Conservation (phyloP, 37 sponge, comb jelly and placozoan genomes). For the Oscarella lobularis region DNA sequence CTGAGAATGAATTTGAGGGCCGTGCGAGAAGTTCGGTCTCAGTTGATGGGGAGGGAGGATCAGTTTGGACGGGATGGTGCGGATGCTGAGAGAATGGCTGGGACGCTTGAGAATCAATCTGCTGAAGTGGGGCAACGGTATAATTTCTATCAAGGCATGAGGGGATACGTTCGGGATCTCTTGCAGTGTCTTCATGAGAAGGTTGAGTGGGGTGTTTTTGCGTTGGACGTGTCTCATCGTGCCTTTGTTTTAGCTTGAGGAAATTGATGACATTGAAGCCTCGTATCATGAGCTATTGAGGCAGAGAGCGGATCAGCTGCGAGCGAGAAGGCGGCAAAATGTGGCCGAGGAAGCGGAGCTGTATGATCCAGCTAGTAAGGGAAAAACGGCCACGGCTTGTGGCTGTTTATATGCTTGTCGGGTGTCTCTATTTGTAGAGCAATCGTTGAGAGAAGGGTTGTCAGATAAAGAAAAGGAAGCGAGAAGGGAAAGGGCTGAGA, state of each 20-base stretch:
- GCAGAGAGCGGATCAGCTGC: conserved; percentile 17
- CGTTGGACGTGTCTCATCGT: not conserved
- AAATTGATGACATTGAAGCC: not conserved
- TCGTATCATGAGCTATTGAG: conserved; percentile 5
- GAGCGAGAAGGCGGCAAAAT: conserved; percentile 50
- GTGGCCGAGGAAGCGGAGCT: conserved; percentile 41
- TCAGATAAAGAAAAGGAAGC: conserved; percentile 12
- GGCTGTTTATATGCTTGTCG: too few species aligned
- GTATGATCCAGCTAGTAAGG: conserved; percentile 9
- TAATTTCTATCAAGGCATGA: conserved; percentile 62
- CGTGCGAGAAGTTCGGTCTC: conserved; percentile 14
- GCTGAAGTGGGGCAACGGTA: conserved; percentile 11
- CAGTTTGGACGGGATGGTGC: conserved; percentile 17
- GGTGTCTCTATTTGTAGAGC: too few species aligned
- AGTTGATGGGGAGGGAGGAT: conserved; percentile 14
- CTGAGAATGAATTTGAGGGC: conserved; percentile 22
- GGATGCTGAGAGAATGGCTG: conserved; percentile 23
- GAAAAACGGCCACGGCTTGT: too few species aligned
- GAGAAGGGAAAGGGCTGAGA: conserved; percentile 36
- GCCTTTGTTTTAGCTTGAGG: not conserved
- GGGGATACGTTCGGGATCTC: conserved; percentile 53
- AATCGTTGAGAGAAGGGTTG: too few species aligned
- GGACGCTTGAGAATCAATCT: conserved; percentile 8
- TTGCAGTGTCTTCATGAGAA: conserved; percentile 50
- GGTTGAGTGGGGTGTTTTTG: conserved; percentile 12